Evolutionary conservation across 2,797 vertebrate species (phyloP), one percentile per base, ranked within the genome.

Genomic region (Botia almorhae): DNA sequence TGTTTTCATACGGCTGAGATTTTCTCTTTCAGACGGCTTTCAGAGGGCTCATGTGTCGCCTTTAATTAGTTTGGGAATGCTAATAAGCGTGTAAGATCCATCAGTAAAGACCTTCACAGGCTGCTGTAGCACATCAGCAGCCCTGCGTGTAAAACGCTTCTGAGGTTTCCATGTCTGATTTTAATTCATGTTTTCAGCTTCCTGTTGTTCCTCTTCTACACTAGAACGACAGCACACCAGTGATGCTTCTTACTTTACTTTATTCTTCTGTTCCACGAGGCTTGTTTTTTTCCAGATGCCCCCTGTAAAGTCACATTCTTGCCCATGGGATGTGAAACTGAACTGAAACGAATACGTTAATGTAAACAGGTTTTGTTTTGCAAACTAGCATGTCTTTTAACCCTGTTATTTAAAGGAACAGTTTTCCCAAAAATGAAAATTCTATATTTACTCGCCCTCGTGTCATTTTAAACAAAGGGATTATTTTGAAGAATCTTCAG

Each of bases 171-270:
- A 16, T 61, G 23, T 56, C 19, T 39, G 74, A 65, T 55, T 76
- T 68, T 67, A 21, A 77, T 77, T 77, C 64, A 48, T 77, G 21
- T 58, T 58, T 68, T 58, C 75, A 77, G 63, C 29, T 39, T 55
- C 16, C 12, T 53, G 13, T 23, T 43, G 8, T 43, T 76, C 65
- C 7, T 55, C 33, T 7, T n/a, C 53, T 21, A 21, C 48, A 39
- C 7, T 29, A 19, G 33, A 39, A 65, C 61, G 39, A 17, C 26
- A 36, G n/a, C n/a, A n/a, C n/a, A 36, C 17, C 0, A 23, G 23
- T 51, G 23, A 50, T 7, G 12, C 26, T 64, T 75, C 13, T 65
- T 8, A 1, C 17, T 4, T 19, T 16, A 43, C 50, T 67, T 68
- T 76, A 21, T 26, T 7, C 10, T 19, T 55, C 0, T 21, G 7